Percentiles rank a stretch among this genome's conserved stretches.
Evolutionary conservation across 2,888 invertebrate species (phyloP).

Genomic region (Geophilus truncorum): DNA sequence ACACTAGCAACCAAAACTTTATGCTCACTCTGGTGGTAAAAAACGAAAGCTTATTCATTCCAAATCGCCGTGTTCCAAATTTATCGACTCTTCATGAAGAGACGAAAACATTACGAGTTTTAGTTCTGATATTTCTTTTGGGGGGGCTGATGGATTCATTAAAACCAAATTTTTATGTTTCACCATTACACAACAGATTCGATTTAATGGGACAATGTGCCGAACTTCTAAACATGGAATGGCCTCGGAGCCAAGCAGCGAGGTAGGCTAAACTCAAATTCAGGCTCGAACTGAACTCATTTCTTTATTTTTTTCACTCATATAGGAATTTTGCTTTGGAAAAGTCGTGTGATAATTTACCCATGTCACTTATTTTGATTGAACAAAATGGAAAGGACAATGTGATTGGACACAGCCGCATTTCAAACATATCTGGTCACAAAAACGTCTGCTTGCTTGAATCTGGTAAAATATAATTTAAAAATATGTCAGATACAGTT

Average conservation of each 20-base stretch:
- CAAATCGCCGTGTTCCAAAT: too few species aligned
- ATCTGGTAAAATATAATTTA: not conserved
- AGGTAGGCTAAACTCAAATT: not conserved
- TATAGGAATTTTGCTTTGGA: not conserved
- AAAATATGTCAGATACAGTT: not conserved
- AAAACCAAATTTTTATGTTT: not conserved
- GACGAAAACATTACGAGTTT: too few species aligned
- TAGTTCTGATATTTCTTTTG: not conserved
- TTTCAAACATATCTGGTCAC: not conserved
- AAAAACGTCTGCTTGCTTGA: not conserved
- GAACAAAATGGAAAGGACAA: not conserved
- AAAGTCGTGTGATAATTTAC: constrained; percentile 8
- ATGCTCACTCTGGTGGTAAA: too few species aligned
- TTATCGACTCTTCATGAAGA: too few species aligned
- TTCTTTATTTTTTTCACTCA: not conserved
- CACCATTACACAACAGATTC: not conserved
- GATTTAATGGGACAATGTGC: not conserved
- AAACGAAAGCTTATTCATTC: too few species aligned
- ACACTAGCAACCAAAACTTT: too few species aligned
- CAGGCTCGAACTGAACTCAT: not conserved
- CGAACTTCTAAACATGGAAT: not conserved
- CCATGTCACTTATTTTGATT: not conserved
- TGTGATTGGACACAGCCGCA: constrained; percentile 1
- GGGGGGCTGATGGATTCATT: not conserved
- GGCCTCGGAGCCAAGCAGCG: not conserved